Percentiles rank a stretch among this genome's conserved stretches.
Conservation (phyloP, 1,140 invertebrate genomes). For the Meloidogyne hapla region DNA sequence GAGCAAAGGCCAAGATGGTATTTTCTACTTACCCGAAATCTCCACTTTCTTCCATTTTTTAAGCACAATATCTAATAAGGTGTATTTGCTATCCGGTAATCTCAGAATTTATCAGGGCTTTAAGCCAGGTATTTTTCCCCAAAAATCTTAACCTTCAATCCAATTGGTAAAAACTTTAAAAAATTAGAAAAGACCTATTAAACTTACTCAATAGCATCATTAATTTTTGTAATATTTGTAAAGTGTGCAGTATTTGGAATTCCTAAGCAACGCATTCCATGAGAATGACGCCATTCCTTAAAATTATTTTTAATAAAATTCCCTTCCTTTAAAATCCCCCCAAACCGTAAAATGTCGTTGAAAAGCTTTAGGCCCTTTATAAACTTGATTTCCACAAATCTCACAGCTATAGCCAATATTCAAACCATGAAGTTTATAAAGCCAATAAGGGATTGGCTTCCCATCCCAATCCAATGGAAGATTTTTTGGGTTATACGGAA, state of each 20-base stretch:
- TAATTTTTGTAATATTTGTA: conserved; percentile 97
- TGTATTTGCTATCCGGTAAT: no score
- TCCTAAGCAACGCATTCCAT: conserved; percentile 96
- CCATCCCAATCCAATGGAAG: conserved; percentile 98
- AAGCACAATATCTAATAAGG: no score
- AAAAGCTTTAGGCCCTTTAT: conserved; percentile 99
- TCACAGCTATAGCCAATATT: conserved; percentile 99
- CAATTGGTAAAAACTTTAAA: no score
- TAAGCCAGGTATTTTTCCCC: no score
- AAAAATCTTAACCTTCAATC: no score
- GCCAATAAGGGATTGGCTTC: conserved; percentile 96
- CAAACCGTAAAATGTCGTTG: conserved; percentile 89
- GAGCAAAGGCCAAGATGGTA: no score
- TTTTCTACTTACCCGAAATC: no score
- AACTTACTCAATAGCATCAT: conserved; percentile 76
- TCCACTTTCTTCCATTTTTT: no score
- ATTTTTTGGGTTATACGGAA: conserved; percentile 99
- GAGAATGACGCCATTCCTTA: conserved; percentile 95
- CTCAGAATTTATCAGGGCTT: no score
- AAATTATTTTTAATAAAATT: conserved; percentile 31
- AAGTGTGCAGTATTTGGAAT: conserved; percentile 99
- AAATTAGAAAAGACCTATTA: background rate
- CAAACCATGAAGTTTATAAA: conserved; percentile 93
- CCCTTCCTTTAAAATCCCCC: background rate
- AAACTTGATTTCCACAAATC: conserved; percentile 93